phyloP scores from a whole-genome alignment of 1,140 invertebrate genomes.

The Magallana ariakensis region DNA sequence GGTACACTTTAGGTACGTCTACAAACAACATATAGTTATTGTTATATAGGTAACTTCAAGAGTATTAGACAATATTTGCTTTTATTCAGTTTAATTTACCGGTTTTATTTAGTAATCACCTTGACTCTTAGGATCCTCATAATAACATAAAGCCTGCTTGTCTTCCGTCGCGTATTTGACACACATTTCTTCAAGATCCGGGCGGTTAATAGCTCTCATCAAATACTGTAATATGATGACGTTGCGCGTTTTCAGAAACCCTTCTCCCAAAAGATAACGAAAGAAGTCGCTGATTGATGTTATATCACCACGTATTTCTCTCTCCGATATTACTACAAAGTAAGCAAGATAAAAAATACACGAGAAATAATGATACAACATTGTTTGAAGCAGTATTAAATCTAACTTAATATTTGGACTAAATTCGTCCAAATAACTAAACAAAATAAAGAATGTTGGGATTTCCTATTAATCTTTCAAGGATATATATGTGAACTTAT shows the following conservation, averaged over 20 bases:
- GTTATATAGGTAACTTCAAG: too few species aligned
- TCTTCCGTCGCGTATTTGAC: background rate
- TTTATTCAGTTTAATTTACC: too few species aligned
- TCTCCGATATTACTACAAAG: background rate
- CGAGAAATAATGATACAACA: too few species aligned
- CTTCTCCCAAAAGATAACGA: background rate
- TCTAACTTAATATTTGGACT: too few species aligned
- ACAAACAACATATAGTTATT: background rate
- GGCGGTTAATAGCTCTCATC: background rate
- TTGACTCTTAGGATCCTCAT: background rate
- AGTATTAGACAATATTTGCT: too few species aligned
- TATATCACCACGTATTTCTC: background rate
- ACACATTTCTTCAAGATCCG: background rate
- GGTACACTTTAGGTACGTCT: background rate
- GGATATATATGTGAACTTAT: too few species aligned
- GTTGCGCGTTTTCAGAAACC: background rate
- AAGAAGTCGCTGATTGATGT: background rate
- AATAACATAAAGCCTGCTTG: slow-evolving; percentile 3
- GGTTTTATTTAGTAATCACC: background rate
- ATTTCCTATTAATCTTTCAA: too few species aligned
- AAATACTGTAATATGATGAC: slow-evolving; percentile 1
- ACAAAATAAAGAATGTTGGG: too few species aligned
- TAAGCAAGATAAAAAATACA: too few species aligned
- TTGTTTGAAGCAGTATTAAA: too few species aligned
- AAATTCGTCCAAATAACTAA: too few species aligned